Conservation (phyloP, 2,888 invertebrate genomes). For the Ichneumoninae sp. region DNA sequence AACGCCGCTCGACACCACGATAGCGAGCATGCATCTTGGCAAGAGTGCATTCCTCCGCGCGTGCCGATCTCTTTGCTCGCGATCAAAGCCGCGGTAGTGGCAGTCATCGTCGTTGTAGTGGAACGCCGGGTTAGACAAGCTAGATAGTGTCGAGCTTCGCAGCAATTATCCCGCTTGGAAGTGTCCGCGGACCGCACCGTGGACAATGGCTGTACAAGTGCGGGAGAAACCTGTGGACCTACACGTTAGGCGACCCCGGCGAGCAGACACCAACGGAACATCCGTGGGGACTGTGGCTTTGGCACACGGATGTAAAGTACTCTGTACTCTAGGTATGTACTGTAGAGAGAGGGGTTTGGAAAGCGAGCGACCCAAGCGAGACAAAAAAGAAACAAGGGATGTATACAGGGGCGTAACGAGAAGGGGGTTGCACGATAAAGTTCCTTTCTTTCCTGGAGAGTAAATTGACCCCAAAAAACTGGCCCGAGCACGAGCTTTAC, state of each 20-base stretch:
- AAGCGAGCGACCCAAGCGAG: neutral
- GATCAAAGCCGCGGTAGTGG: constrained; percentile 21
- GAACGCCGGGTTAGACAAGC: neutral
- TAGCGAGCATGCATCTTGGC: neutral
- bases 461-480: constrained; percentile 33
- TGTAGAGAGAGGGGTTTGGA: neutral
- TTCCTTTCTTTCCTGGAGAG: constrained; percentile 2
- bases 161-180: constrained; percentile 42
- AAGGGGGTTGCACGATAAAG: constrained; percentile 11
- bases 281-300: constrained; percentile 22
- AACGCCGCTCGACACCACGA: constrained; percentile 15
- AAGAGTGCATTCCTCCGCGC: constrained; percentile 42
- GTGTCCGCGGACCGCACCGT: constrained; percentile 8
- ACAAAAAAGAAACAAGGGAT: constrained; percentile 8
- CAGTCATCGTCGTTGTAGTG: constrained; percentile 11
- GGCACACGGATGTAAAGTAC: constrained; percentile 30
- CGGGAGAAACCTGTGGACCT: constrained; percentile 16
- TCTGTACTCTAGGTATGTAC: neutral
- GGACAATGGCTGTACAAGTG: constrained; percentile 41
- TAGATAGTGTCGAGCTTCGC: constrained; percentile 28
- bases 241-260: constrained; percentile 17
- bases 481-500: neutral
- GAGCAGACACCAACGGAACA: constrained; percentile 31
- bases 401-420: neutral
- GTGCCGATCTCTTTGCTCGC: constrained; percentile 48